These are phyloP conservation scores for Thereva nobilitata DNA, from an alignment of 2,888 invertebrate species.

Conservation along the genomic window DNA sequence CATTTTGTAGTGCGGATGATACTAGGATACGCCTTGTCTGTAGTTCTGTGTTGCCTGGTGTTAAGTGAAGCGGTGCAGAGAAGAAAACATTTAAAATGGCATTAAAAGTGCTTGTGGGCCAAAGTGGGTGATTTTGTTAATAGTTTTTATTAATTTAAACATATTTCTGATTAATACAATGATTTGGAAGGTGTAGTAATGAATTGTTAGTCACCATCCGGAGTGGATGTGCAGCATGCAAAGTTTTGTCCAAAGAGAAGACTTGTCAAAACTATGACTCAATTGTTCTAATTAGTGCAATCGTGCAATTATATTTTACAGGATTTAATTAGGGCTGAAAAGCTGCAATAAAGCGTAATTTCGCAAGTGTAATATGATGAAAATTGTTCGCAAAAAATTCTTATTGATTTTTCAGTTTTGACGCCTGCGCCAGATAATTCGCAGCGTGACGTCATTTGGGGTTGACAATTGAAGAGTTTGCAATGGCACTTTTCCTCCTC, in stretches of 20 bases:
- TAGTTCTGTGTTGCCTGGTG: conserved; percentile 18
- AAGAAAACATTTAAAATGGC: conserved; percentile 65
- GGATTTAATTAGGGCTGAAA: too few relatives aligned
- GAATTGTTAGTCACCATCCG: not conserved
- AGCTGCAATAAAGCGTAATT: not conserved
- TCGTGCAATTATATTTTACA: too few relatives aligned
- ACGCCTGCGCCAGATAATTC: conserved; percentile 41
- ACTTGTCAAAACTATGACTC: too few relatives aligned
- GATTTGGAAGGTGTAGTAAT: not conserved
- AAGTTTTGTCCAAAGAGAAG: too few relatives aligned
- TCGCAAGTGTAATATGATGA: conserved; percentile 2
- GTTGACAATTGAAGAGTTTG: not conserved
- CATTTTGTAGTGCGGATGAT: too few relatives aligned
- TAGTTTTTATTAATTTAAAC: too few relatives aligned
- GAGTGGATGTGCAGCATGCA: too few relatives aligned
- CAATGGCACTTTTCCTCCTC: too few relatives aligned
- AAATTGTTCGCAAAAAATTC: conserved; percentile 20
- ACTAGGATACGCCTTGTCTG: not conserved
- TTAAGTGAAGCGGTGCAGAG: not conserved
- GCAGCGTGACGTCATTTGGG: conserved; percentile 32
- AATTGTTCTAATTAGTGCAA: too few relatives aligned
- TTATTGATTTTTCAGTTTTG: conserved; percentile 43
- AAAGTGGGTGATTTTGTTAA: conserved; percentile 69
- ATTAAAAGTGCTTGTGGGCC: conserved; percentile 83
- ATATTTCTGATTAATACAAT: not conserved